These are phyloP conservation scores for Micrastur ruficollis DNA, from an alignment of 2,797 vertebrate genomes.

Conservation along the genomic window DNA sequence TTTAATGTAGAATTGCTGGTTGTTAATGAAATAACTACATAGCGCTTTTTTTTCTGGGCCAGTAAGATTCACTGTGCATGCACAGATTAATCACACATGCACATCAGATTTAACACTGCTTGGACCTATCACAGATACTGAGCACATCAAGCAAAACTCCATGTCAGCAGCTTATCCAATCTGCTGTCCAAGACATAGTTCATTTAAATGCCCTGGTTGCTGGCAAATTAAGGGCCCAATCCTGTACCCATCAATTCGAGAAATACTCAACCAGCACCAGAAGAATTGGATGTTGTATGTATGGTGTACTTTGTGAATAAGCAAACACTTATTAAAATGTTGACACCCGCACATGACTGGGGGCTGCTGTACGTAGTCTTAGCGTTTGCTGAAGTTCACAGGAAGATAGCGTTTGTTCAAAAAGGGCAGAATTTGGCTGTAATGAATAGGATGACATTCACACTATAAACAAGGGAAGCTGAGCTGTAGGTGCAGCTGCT, in stretches of 20 bases:
- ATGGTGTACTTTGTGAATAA: background rate
- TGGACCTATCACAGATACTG: background rate
- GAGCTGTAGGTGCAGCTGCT: background rate
- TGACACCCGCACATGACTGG: background rate
- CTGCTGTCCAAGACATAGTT: background rate
- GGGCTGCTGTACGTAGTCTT: background rate
- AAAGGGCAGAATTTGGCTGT: background rate
- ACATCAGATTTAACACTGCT: background rate
- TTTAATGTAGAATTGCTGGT: background rate
- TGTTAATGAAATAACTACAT: background rate
- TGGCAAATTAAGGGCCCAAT: background rate
- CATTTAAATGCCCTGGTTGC: background rate
- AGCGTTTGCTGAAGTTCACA: background rate
- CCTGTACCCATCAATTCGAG: background rate
- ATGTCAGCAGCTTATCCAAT: background rate
- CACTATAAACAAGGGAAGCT: background rate
- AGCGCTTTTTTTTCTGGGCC: background rate
- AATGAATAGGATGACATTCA: background rate
- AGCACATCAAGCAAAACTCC: background rate
- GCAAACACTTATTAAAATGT: background rate
- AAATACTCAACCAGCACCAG: background rate
- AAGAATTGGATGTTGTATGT: background rate
- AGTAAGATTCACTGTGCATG: background rate
- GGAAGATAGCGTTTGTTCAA: background rate
- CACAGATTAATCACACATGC: background rate